These are phyloP conservation scores for Folsomia manolachei DNA, from an alignment of 2,888 invertebrate genomes.

Conservation along the genomic window DNA sequence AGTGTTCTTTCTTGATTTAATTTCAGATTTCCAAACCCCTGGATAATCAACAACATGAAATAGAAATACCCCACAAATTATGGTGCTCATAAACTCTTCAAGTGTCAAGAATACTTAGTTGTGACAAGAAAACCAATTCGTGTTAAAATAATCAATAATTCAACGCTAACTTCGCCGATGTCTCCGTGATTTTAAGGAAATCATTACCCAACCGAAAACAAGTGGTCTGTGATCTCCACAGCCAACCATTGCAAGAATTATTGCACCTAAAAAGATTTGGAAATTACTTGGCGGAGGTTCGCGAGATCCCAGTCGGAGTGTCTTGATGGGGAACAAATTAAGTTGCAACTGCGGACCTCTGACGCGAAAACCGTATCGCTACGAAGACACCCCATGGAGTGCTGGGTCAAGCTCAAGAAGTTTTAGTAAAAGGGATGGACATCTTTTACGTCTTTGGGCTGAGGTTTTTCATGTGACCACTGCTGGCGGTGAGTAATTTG, in stretches of 20 bases:
- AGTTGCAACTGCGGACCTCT: conserved; percentile 95
- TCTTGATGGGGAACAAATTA: conserved; percentile 89
- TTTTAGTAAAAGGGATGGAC: conserved; percentile 77
- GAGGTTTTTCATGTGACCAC: conserved; percentile 97
- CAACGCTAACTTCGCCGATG: not conserved
- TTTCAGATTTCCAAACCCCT: not conserved
- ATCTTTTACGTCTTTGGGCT: conserved; percentile 93
- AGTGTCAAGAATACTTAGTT: not conserved
- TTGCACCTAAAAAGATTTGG: not conserved
- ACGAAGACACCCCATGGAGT: conserved; percentile 82
- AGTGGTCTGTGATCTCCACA: not conserved
- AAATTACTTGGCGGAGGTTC: not conserved
- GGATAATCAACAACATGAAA: not conserved
- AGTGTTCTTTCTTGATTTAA: not conserved
- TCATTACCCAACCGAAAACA: too few species aligned
- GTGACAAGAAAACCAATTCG: not conserved
- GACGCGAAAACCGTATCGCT: conserved; percentile 92
- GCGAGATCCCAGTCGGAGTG: not conserved
- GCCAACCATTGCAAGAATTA: conserved; percentile 6
- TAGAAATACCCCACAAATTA: not conserved
- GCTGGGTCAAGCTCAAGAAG: conserved; percentile 61
- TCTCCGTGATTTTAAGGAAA: not conserved
- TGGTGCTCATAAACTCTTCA: not conserved
- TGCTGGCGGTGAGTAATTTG: conserved; percentile 64
- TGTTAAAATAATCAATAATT: not conserved